phyloP scores from a whole-genome alignment of 2,113 vertebrate species.

The Heteronetta atricapilla region DNA sequence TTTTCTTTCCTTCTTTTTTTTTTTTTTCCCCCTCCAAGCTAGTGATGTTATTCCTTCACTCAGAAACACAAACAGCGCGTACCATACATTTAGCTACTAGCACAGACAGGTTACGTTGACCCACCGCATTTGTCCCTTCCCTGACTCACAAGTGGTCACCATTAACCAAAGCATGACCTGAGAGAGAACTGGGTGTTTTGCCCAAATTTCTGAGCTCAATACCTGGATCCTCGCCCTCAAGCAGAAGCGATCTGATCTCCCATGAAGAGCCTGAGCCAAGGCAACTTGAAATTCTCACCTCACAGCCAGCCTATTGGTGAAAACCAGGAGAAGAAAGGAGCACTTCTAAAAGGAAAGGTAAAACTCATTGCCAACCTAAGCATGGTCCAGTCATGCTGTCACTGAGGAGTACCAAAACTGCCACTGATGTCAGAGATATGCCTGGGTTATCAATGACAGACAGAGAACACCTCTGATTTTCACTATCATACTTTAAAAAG shows the following conservation, averaged over 20 bases:
- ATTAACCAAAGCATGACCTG: neutral
- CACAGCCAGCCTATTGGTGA: neutral
- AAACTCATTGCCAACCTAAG: rapidly evolving
- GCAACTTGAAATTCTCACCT: neutral
- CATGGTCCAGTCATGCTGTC: rapidly evolving
- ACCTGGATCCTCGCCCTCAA: neutral
- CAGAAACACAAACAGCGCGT: neutral
- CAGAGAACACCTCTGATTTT: neutral
- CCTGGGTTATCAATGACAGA: neutral
- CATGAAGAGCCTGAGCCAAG: rapidly evolving
- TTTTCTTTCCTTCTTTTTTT: neutral
- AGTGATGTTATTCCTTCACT: neutral
- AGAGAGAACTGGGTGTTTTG: neutral
- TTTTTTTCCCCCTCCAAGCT: neutral
- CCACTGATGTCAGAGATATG: neutral
- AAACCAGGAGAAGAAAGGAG: neutral
- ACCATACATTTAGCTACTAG: neutral
- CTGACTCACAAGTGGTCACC: neutral
- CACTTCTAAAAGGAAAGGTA: neutral
- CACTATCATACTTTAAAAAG: neutral
- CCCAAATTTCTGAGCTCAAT: neutral
- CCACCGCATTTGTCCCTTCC: neutral
- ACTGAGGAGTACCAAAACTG: neutral
- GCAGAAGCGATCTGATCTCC: neutral
- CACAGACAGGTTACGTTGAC: neutral